A percentile compares a stretch with the other conserved stretches of the same genome.
Evolutionary conservation across 2,113 vertebrate species (phyloP).

Genomic region (Tragelaphus scriptus): DNA sequence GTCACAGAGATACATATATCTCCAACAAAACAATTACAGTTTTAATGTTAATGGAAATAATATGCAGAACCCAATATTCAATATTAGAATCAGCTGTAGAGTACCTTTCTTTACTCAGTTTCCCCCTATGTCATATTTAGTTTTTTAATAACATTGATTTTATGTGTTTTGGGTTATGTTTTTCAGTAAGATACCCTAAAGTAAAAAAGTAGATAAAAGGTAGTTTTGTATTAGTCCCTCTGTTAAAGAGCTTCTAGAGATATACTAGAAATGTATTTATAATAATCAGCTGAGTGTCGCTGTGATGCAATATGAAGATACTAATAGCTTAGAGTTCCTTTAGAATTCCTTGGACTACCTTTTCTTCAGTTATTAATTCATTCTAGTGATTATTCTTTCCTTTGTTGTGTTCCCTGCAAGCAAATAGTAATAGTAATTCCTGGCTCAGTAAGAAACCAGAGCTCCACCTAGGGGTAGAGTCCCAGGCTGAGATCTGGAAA

Average conservation of each 20-base stretch:
- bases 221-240: neutral
- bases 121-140: neutral
- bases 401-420: neutral
- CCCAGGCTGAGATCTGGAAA: neutral
- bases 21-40: neutral
- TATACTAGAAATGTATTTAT: neutral
- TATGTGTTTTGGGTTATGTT: neutral
- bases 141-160: neutral
- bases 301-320: neutral
- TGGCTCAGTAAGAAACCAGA: conserved; percentile 30
- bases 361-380: neutral
- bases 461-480: conserved; percentile 50
- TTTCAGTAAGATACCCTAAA: neutral
- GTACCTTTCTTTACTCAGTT: neutral
- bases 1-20: neutral
- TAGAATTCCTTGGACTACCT: neutral
- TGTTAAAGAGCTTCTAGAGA: neutral
- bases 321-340: neutral
- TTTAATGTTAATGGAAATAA: neutral
- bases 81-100: neutral
- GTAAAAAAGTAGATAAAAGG: neutral
- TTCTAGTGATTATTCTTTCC: neutral
- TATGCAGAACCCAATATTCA: neutral
- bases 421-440: neutral
- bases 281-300: neutral